Base-by-base conservation (phyloP, 2,797 vertebrate species). In the Picus viridis region DNA sequence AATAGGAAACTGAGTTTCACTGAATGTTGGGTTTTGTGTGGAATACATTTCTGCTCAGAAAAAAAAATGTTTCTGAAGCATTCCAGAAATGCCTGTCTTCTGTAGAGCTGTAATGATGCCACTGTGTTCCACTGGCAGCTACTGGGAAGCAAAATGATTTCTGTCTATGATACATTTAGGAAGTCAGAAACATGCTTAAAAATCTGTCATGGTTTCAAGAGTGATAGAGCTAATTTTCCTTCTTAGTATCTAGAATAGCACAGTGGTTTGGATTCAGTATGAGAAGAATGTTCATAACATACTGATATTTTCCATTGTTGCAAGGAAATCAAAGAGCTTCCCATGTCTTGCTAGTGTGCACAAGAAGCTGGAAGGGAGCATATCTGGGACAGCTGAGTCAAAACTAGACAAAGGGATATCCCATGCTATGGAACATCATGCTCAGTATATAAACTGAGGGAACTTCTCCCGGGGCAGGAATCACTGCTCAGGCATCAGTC, bases 1-100 rank as follows among this genome's bases (percentile, higher is more conserved):
- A 89, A 93, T 72, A 73, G 63, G 56, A 94, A 89, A 89, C 7
- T 57, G 47, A 83, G 53, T 81, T 95, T 77, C 63, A 54, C 16
- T 58, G 71, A 78, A 45, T 45, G 64, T 20, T 80, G 54, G 14
- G 16, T 43, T 92, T 90, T 54, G 30, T 83, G 26, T 93, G 61
- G 67, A 89, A 43, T 13, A 56, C 13, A 39, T 74, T 89, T 93
- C 88, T 88, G 2, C 51, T 67, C 70, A 30, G 58, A 30, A 57
- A 89, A 43, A 91, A 92, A 69, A 51, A 41, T 4, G 3, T 73
- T 90, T 95, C 85, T 73, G 70, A 89, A 90, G n/a, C 30, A 61
- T 30, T 92, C 69, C n/a, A 83, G 72, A 88, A 86, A 83, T 88
- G 73, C 24, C 19, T 16, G 1, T 76, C 41, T 76, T 57, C 30